A percentile compares a stretch with the other conserved stretches of the same genome.
These are phyloP conservation scores for Eurystomus glaucurus DNA, from an alignment of 2,797 vertebrate species.

Conservation along the genomic window DNA sequence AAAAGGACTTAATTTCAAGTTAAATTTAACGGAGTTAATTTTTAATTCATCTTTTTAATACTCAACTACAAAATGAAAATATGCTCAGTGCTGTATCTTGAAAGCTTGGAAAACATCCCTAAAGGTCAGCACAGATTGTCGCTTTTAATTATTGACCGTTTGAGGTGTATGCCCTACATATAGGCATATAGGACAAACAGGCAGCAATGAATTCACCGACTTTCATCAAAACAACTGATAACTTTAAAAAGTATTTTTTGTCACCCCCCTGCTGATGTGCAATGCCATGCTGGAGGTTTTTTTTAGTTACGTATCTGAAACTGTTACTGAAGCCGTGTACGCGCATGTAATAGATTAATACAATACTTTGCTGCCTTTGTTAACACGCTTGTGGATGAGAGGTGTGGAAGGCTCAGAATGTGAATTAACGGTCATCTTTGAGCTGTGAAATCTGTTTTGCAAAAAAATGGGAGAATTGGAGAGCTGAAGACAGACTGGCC, in stretches of 20 bases:
- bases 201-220: no score
- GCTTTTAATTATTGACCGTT: neutral
- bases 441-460: neutral
- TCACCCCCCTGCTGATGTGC: neutral
- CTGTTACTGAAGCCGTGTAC: neutral
- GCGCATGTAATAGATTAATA: neutral
- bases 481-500: neutral
- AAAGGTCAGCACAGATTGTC: neutral
- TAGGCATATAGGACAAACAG: no score
- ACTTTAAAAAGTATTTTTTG: neutral
- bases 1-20: neutral
- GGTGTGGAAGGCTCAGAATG: neutral
- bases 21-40: neutral
- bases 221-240: neutral
- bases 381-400: neutral
- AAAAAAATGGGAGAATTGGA: neutral
- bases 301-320: neutral
- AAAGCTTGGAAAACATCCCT: neutral
- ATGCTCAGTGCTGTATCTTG: rapidly evolving
- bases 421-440: neutral
- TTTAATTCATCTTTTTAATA: neutral
- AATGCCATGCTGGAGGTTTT: neutral
- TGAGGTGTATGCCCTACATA: neutral
- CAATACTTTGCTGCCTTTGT: neutral
- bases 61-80: neutral